Evolutionary conservation across 2,888 invertebrate genomes (phyloP), one percentile per base, ranked within the genome.

Genomic region (Eucera pruinosa): DNA sequence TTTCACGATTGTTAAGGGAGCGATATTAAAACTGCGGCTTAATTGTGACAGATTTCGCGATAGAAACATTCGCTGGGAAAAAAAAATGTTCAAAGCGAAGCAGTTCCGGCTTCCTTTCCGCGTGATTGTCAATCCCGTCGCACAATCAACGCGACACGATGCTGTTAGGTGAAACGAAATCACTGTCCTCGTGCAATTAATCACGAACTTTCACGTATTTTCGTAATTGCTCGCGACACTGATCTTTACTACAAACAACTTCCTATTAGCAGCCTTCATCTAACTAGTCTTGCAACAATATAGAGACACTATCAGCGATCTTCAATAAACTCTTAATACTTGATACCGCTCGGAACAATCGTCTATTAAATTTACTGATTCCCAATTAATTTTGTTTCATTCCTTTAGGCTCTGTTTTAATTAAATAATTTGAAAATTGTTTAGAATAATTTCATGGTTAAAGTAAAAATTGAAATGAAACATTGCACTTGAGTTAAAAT

Each of bases 201-300:
- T 74, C 62, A 36, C 15, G 23, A 27, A 74, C 72, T 74, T 71
- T 74, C 74, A 45, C 64, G 57, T 47, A 50, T 61, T 64, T 47
- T 36, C 43, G 15, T 74, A 57, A 71, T 64, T 64, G 60, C 3
- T 11, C n/a, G 41, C 30, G 33, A 61, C 47, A 36, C 2, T 39
- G 69, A 20, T 41, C 20, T 11, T 55, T 61, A 15, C 4, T 18
- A 57, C 43, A 43, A 45, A 43, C 43, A 36, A n/a, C 48, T 47
- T 55, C 39, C 30, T 48, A 41, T n/a, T 11, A 43, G 33, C 23
- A n/a, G 9, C 4, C 15, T 0, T 13, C 20, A 9, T 27, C 3
- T 50, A 50, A 50, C 3, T 27, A n/a, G 4, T 0, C 15, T 3
- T 20, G 13, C 13, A 1, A 36, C 33, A n/a, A n/a, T n/a, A n/a